Evolutionary conservation across 2,797 vertebrate genomes (phyloP), one percentile per base, ranked within the genome.

Genomic region (Discoglossus pictus): DNA sequence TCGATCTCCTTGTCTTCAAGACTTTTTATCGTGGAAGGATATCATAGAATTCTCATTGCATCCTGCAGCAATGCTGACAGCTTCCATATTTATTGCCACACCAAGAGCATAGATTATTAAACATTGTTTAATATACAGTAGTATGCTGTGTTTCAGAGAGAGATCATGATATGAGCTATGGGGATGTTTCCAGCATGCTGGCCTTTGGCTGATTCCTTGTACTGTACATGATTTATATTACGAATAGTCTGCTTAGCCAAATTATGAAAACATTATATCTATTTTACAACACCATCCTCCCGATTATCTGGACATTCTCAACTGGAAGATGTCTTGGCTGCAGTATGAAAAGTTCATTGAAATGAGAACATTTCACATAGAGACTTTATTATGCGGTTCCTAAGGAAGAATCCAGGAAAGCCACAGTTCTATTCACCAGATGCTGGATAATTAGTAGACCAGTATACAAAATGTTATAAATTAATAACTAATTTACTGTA

Each of bases 241-340:
- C 15, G 50, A 65, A 71, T 44, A 51, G 51, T 53, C 36, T 46
- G 36, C 61, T 71, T 59, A 44, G 68, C 68, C 68, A 71, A 71
- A 65, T 71, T 71, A 71, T 65, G 68, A 71, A 71, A 71, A 65
- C 61, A 59, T 71, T 71, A 44, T 64, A 71, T 71, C 61, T 71
- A 50, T 71, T 59, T 59, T 59, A 71, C 53, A 59, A 71, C 61
- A 52, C 68, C 61, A 15, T 65, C 61, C 53, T 65, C 68, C 56
- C 36, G 20, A 64, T 64, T 59, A 71, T 71, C 68, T 71, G 68
- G 68, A 59, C 38, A 59, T 64, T 65, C 53, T 65, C 68, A 71
- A 71, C 47, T 35, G 44, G 61, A n/a, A 71, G 61, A 71, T 59
- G 34, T 64, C 44, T 71, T 71, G 68, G 68, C 68, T 31, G 46